Base-by-base conservation (phyloP, 2,113 vertebrate genomes). In the Gallinago media region DNA sequence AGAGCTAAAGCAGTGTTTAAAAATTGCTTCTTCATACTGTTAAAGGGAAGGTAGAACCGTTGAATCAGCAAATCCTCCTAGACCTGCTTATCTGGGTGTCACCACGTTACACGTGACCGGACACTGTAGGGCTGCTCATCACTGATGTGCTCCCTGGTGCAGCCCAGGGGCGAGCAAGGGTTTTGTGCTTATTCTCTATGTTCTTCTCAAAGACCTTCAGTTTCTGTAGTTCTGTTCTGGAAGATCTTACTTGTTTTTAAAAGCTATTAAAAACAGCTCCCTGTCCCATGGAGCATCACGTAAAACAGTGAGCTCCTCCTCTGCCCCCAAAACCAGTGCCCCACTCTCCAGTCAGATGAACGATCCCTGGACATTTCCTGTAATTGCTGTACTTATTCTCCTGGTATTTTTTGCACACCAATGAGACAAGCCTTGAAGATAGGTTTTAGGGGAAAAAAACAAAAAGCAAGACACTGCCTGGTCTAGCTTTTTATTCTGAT, bases 101-200 rank as follows among this genome's bases (percentile, higher is more conserved):
- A n/a, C 49, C 2, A 2, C n/a, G 32, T 34, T 20, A 3, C 7
- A 4, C 1, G 3, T 7, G 40, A 5, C 2, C 16, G 40, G 74
- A 29, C 2, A 1, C 32, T 1, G 11, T 4, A 6, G 81, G 14
- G 26, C 49, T 15, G 55, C 3, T 21, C 16, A 1, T 12, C 2
- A 3, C 23, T 11, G 3, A 3, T 3, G 14, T 25, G 58, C 56
- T 44, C 6, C 17, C 21, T 20, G 26, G 42, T 15, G 2, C n/a
- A 73, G 65, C 29, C 34, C 26, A 5, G 12, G 31, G n/a, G 5
- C 19, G 12, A 36, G 46, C 34, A 13, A 31, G 23, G 49, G 7
- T 38, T 63, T 13, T 3, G 6, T 22, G 50, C 58, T n/a, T 3
- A 29, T 58, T n/a, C 70, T 44, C 11, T 31, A 2, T 12, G n/a